Conservation (phyloP, 2,113 vertebrate species). For the Erpornis zantholeuca region DNA sequence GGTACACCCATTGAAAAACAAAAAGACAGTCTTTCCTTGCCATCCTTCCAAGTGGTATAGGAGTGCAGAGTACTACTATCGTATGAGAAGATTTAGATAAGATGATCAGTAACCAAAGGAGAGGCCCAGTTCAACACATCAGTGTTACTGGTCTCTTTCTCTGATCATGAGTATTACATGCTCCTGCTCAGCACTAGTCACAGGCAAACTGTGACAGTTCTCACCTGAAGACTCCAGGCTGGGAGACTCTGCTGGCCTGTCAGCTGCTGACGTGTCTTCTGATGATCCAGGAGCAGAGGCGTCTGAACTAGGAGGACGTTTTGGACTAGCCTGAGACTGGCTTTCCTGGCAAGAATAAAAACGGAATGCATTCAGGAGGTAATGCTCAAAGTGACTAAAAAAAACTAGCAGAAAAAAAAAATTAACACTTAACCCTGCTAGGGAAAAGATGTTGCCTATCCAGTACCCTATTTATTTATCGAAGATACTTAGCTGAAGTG, state of each 20-base stretch:
- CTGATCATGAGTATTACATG: not conserved
- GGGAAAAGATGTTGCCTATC: not conserved
- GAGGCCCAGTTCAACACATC: accelerated
- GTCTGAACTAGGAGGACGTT: slow-evolving; percentile 20
- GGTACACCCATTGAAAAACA: not conserved
- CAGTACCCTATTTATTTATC: not conserved
- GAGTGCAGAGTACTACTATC: not conserved
- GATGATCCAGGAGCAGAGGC: not conserved
- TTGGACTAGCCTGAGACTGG: slow-evolving; percentile 38
- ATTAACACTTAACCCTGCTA: not conserved
- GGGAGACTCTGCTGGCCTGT: not conserved
- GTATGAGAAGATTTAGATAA: not conserved
- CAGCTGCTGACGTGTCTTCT: not conserved
- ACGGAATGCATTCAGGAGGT: not conserved
- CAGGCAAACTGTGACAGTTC: not conserved
- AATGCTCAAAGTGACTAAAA: not conserved
- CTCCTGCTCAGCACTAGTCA: not conserved
- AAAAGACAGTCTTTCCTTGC: not conserved
- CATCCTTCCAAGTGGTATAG: not conserved
- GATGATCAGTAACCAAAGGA: not conserved
- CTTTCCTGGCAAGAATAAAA: slow-evolving; percentile 51
- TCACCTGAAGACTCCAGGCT: slow-evolving; percentile 32
- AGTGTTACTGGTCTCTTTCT: not conserved
- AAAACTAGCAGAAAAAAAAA: not conserved
- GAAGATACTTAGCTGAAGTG: not conserved